Evolutionary conservation across 2,888 invertebrate genomes (phyloP).

Genomic region (Oxystoma pomonae): DNA sequence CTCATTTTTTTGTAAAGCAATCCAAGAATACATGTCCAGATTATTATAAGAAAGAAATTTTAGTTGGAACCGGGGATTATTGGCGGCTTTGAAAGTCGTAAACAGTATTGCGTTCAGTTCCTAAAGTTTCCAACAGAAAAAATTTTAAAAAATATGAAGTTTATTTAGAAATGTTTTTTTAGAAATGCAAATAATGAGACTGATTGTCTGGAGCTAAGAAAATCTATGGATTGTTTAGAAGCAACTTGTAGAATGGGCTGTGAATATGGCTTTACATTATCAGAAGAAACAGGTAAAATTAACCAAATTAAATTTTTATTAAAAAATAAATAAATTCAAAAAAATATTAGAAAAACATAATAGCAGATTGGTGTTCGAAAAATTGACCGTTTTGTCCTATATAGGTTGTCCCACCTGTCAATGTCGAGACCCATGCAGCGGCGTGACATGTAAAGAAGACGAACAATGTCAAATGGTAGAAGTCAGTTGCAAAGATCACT

Average conservation of each 20-base stretch:
- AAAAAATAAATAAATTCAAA: neutral
- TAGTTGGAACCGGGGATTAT: too few relatives aligned
- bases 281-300: conserved; percentile 55
- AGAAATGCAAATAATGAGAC: conserved; percentile 29
- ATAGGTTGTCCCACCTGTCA: conserved; percentile 67
- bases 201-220: conserved; percentile 50
- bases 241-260: conserved; percentile 79
- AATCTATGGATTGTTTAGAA: conserved; percentile 63
- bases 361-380: too few relatives aligned
- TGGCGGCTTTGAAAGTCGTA: too few relatives aligned
- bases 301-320: neutral
- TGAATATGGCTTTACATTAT: conserved; percentile 75
- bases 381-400: too few relatives aligned
- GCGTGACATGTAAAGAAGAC: conserved; percentile 60
- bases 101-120: too few relatives aligned
- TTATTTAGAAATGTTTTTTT: too few relatives aligned
- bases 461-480: conserved; percentile 78
- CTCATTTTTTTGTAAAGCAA: too few relatives aligned
- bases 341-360: too few relatives aligned
- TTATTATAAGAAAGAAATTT: too few relatives aligned
- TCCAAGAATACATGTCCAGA: too few relatives aligned
- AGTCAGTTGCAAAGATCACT: conserved; percentile 79
- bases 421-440: conserved; percentile 76
- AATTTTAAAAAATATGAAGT: too few relatives aligned
- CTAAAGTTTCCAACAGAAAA: too few relatives aligned